phyloP scores from a whole-genome alignment of 2,888 invertebrate species.

The Lampropteryx suffumata region DNA sequence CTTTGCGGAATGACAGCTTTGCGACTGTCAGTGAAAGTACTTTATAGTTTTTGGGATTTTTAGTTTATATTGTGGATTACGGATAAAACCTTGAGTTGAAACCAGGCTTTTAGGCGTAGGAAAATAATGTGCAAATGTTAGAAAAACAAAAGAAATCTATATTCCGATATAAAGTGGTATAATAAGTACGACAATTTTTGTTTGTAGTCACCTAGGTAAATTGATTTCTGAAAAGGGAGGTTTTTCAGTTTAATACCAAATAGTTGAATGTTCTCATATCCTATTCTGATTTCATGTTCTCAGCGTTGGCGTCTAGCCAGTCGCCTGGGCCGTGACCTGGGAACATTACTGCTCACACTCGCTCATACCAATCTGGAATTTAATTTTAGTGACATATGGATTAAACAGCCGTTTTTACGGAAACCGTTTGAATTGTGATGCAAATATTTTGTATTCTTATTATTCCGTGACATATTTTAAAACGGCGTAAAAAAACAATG shows the following conservation, averaged over 20 bases:
- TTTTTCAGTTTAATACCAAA: no score
- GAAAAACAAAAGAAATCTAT: no score
- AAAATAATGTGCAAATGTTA: no score
- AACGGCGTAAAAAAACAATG: no score
- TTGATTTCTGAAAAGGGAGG: no score
- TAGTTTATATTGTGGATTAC: neutral
- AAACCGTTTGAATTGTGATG: conserved; percentile 16
- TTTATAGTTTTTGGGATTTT: conserved; percentile 17
- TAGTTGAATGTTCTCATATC: conserved; percentile 2
- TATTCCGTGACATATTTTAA: no score
- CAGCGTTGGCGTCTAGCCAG: conserved; percentile 40
- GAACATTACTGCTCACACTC: conserved; percentile 31
- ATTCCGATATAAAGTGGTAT: no score
- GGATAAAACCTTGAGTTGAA: neutral
- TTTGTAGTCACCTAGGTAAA: no score
- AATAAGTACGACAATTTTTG: no score
- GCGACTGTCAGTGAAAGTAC: conserved; percentile 19
- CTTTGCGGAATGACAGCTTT: conserved; percentile 30
- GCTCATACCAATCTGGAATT: conserved; percentile 44
- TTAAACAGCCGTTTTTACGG: conserved; percentile 39
- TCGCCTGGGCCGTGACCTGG: conserved; percentile 37
- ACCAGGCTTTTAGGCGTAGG: no score
- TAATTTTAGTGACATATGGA: conserved; percentile 53
- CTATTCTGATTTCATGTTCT: conserved; percentile 25
- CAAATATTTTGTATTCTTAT: conserved; percentile 1